Evolutionary conservation across 2,797 vertebrate species (phyloP).

Genomic region (Argya squamiceps): DNA sequence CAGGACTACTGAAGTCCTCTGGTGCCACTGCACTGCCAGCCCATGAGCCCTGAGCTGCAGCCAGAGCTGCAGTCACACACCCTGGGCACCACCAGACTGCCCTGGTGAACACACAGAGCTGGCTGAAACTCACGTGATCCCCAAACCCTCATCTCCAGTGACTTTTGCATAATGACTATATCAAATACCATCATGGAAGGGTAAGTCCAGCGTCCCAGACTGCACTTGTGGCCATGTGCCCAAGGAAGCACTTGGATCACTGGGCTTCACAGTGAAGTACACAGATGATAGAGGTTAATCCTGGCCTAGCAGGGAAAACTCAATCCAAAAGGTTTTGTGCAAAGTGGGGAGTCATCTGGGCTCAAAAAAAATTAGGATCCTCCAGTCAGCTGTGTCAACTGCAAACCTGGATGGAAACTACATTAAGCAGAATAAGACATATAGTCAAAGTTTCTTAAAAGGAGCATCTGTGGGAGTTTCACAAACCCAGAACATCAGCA

Average conservation of each 20-base stretch:
- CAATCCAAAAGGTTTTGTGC: not conserved
- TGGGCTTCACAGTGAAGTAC: not conserved
- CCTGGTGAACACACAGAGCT: accelerated
- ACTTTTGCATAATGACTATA: not conserved
- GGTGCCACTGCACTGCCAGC: not conserved
- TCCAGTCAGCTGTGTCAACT: not conserved
- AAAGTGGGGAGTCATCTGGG: not conserved
- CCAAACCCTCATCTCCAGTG: not conserved
- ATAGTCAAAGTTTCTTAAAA: not conserved
- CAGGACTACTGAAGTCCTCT: not conserved
- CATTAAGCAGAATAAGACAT: not conserved
- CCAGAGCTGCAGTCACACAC: not conserved
- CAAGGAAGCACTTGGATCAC: not conserved
- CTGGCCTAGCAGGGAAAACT: not conserved
- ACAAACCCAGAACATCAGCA: not conserved
- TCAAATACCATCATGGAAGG: not conserved
- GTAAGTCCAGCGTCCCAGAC: not conserved
- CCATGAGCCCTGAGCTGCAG: not conserved
- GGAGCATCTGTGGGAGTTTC: not conserved
- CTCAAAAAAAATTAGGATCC: not conserved
- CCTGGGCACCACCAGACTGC: not conserved
- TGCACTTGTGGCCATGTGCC: not conserved
- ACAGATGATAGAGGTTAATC: not conserved
- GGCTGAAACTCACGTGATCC: not conserved
- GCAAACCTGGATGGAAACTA: not conserved